Evolutionary conservation across 2,113 vertebrate species (phyloP).

Genomic region (Hippotragus niger): DNA sequence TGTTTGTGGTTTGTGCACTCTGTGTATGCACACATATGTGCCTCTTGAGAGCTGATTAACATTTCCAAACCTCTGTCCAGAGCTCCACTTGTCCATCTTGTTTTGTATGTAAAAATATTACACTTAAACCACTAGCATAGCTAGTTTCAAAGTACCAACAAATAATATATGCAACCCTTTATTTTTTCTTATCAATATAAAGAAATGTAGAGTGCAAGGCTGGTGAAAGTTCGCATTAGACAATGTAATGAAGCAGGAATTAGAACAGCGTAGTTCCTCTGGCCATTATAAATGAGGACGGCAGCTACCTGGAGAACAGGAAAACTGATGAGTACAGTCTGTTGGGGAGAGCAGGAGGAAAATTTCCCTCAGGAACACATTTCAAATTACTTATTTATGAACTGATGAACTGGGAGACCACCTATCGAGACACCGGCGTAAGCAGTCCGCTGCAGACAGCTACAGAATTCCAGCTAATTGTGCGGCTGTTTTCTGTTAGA

Average conservation of each 20-base stretch:
- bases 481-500: constrained; percentile 86
- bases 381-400: constrained; percentile 95
- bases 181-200: constrained; percentile 85
- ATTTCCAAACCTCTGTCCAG: constrained; percentile 77
- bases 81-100: constrained; percentile 76
- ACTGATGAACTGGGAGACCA: constrained; percentile 91
- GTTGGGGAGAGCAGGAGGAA: constrained; percentile 87
- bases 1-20: neutral
- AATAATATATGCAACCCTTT: constrained; percentile 86
- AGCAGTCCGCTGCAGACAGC: constrained; percentile 86
- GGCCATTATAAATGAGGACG: constrained; percentile 91
- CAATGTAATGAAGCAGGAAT: constrained; percentile 88
- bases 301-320: constrained; percentile 87
- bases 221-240: constrained; percentile 84
- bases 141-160: constrained; percentile 84
- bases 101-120: constrained; percentile 85
- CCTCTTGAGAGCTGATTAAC: constrained; percentile 52
- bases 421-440: constrained; percentile 85
- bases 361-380: constrained; percentile 90
- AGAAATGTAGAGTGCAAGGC: constrained; percentile 82
- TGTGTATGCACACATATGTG: fast-evolving
- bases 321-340: constrained; percentile 88
- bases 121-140: constrained; percentile 82
- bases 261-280: constrained; percentile 87
- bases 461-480: constrained; percentile 89